Evolutionary conservation across 2,113 vertebrate species (phyloP).

Genomic region (Bubo bubo): DNA sequence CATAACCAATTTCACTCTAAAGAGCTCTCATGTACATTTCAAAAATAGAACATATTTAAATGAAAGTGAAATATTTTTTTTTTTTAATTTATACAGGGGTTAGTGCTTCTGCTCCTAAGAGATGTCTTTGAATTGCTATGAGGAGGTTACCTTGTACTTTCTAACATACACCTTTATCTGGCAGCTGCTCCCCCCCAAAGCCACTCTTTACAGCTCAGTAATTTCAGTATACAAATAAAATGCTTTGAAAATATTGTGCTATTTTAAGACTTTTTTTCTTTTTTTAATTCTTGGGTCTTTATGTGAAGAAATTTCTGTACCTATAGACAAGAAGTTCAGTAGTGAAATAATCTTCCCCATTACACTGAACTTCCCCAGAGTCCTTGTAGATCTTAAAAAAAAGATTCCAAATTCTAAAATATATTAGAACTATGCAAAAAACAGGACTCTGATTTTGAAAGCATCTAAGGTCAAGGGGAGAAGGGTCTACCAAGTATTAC

Average conservation of each 20-base stretch:
- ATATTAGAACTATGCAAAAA: background rate
- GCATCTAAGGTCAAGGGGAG: background rate
- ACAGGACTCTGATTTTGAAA: background rate
- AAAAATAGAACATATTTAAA: conserved; percentile 10
- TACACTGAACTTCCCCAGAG: background rate
- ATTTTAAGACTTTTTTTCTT: background rate
- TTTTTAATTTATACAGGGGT: background rate
- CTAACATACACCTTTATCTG: background rate
- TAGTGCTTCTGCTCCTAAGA: background rate
- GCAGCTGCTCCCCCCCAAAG: background rate
- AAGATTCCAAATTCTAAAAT: background rate
- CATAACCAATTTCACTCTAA: background rate
- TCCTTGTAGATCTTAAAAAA: background rate
- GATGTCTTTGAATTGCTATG: background rate
- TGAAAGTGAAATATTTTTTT: background rate
- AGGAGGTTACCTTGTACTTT: background rate
- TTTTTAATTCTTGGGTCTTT: background rate
- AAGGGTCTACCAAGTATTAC: background rate
- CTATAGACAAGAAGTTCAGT: background rate
- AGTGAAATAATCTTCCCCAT: background rate
- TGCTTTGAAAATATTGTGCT: background rate
- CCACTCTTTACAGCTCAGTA: background rate
- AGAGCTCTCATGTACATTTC: background rate
- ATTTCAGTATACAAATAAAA: background rate
- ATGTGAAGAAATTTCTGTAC: background rate